phyloP scores from a whole-genome alignment of 1,140 invertebrate species.

The Lepidurus packardi region DNA sequence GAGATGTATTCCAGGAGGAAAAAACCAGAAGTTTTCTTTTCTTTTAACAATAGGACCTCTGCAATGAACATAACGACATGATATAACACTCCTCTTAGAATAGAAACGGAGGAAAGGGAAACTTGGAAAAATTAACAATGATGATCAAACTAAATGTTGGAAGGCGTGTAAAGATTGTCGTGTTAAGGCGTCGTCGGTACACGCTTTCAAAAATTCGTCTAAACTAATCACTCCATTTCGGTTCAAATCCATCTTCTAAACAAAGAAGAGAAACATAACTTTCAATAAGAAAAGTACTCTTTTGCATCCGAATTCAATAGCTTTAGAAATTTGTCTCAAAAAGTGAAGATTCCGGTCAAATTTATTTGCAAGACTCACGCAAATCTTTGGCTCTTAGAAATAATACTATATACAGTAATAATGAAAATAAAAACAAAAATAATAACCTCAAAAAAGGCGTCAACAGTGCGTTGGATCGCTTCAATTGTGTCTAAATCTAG shows the following conservation, averaged over 20 bases:
- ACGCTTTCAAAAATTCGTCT: conserved; percentile 23
- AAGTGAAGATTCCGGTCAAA: background rate
- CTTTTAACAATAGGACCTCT: background rate
- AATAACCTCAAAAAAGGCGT: conserved; percentile 23
- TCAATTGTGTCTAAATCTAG: background rate
- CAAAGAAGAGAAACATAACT: background rate
- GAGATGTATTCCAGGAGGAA: conserved; percentile 7
- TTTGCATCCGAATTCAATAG: background rate
- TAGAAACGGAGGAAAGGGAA: background rate
- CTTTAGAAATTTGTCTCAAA: background rate
- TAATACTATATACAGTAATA: no score
- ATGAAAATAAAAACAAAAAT: no score
- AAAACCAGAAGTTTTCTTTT: background rate
- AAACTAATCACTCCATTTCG: conserved; percentile 27
- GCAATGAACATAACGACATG: background rate
- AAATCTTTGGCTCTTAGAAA: no score
- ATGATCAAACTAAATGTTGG: conserved; percentile 12
- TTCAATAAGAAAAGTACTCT: background rate
- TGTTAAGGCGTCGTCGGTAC: conserved; percentile 12
- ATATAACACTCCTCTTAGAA: background rate
- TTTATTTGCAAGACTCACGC: background rate
- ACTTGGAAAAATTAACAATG: background rate
- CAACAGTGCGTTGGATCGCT: conserved; percentile 23
- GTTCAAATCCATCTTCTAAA: conserved; percentile 28
- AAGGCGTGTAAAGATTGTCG: conserved; percentile 24